A percentile compares a stretch with the other conserved stretches of the same genome.
Conservation (phyloP, 1,140 invertebrate genomes). For the Apis cerana region DNA sequence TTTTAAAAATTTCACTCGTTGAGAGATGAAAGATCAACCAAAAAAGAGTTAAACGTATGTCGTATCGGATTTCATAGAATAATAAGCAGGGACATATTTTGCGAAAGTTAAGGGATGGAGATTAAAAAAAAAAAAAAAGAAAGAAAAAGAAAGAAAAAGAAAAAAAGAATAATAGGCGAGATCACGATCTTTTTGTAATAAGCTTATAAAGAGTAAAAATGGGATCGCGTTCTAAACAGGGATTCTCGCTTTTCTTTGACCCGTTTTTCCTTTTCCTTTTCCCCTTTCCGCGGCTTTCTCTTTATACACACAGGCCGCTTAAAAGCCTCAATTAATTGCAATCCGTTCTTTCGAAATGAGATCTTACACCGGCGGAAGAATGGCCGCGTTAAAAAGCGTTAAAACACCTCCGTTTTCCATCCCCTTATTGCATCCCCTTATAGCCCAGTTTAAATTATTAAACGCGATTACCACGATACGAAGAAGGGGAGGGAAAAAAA, state of each 20-base stretch:
- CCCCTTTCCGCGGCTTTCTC: slow-evolving; percentile 1
- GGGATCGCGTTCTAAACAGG: slow-evolving; percentile 29
- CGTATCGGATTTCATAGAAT: no score
- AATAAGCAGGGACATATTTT: no score
- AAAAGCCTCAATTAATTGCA: slow-evolving; percentile 48
- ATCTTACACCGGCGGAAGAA: slow-evolving; percentile 25
- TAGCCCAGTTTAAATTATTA: slow-evolving; percentile 4
- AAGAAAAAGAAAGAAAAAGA: no score
- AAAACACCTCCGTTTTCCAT: not conserved
- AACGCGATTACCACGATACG: slow-evolving; percentile 12
- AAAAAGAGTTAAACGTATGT: no score
- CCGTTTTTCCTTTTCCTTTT: slow-evolving; percentile 1
- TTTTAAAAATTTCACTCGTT: not conserved
- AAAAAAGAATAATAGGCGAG: not conserved
- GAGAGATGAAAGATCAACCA: no score
- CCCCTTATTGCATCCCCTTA: not conserved
- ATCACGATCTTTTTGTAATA: slow-evolving; percentile 1
- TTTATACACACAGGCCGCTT: slow-evolving; percentile 27
- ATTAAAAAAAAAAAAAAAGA: no score
- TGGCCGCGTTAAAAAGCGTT: slow-evolving; percentile 28
- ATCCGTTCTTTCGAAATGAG: slow-evolving; percentile 28
- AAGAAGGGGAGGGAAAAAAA: not conserved
- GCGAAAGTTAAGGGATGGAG: no score
- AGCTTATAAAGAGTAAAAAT: slow-evolving; percentile 22
- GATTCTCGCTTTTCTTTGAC: slow-evolving; percentile 18